A percentile compares a stretch with the other conserved stretches of the same genome.
Evolutionary conservation across 2,113 vertebrate species (phyloP).

Genomic region (Petrocephalus zakoni): DNA sequence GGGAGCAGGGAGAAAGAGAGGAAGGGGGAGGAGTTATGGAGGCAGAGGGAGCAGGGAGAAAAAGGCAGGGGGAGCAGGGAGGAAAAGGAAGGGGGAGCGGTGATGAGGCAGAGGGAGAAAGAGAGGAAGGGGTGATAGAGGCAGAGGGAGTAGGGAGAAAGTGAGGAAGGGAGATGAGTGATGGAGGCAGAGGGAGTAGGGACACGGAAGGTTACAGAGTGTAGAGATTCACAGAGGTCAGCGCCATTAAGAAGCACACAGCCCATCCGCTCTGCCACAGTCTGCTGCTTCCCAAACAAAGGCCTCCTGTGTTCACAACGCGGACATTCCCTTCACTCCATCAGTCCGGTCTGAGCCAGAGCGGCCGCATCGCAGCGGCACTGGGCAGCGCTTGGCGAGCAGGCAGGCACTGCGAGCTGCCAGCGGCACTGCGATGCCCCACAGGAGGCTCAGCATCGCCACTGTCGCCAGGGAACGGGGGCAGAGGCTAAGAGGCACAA

Average conservation of each 20-base stretch:
- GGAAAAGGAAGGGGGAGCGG: background rate
- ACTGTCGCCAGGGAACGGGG: conserved; percentile 35
- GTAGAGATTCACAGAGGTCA: conserved; percentile 38
- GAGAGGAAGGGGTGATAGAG: no score
- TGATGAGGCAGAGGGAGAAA: background rate
- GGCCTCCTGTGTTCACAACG: conserved; percentile 49
- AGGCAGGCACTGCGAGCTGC: conserved; percentile 41
- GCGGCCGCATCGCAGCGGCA: conserved; percentile 51
- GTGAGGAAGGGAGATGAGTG: no score
- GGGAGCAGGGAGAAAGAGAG: no score
- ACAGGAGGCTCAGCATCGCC: conserved; percentile 45
- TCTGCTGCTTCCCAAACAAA: conserved; percentile 21
- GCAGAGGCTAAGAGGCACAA: background rate
- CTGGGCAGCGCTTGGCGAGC: conserved; percentile 37
- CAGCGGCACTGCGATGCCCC: conserved; percentile 23
- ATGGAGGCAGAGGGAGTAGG: background rate
- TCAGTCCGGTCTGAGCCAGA: conserved; percentile 50
- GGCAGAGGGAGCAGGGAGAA: background rate
- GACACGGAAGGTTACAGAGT: background rate
- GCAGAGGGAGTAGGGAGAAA: background rate
- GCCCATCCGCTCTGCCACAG: background rate
- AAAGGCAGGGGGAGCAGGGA: no score
- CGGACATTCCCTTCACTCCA: conserved; percentile 48
- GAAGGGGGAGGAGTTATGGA: no score
- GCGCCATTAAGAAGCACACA: conserved; percentile 43